Evolutionary conservation across 2,113 vertebrate species (phyloP).

Genomic region (Himantopus leucocephalus): DNA sequence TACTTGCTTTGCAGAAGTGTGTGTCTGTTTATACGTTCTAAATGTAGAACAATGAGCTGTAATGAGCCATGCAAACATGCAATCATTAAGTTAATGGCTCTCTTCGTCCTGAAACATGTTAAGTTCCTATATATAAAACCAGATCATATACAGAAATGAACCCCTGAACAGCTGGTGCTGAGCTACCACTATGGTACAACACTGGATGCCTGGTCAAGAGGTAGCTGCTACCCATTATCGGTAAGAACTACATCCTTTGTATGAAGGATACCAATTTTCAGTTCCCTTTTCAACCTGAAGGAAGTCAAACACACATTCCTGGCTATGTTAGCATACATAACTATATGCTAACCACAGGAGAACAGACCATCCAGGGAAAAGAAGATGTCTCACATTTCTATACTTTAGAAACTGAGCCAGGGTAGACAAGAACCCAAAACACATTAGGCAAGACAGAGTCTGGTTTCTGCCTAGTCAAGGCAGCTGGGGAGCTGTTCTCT

Average conservation of each 20-base stretch:
- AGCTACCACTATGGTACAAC: background rate
- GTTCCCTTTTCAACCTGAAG: background rate
- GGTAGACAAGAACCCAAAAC: background rate
- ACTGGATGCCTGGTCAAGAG: background rate
- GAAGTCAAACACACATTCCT: background rate
- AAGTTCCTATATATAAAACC: background rate
- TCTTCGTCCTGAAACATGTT: background rate
- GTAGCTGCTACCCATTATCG: background rate
- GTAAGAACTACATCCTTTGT: background rate
- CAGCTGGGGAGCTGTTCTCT: background rate
- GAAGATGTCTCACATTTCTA: background rate
- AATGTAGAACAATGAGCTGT: background rate
- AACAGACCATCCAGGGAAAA: background rate
- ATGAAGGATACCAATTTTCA: background rate
- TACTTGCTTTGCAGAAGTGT: background rate
- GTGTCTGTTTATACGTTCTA: background rate
- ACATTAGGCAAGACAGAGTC: background rate
- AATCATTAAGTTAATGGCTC: background rate
- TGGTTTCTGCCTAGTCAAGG: background rate
- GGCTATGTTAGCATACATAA: no score
- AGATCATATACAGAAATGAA: background rate
- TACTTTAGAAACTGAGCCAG: background rate
- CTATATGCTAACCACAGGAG: background rate
- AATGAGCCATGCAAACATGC: background rate
- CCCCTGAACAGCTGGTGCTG: background rate